Evolutionary conservation across 2,113 vertebrate species (phyloP).

Genomic region (Maylandia zebra): DNA sequence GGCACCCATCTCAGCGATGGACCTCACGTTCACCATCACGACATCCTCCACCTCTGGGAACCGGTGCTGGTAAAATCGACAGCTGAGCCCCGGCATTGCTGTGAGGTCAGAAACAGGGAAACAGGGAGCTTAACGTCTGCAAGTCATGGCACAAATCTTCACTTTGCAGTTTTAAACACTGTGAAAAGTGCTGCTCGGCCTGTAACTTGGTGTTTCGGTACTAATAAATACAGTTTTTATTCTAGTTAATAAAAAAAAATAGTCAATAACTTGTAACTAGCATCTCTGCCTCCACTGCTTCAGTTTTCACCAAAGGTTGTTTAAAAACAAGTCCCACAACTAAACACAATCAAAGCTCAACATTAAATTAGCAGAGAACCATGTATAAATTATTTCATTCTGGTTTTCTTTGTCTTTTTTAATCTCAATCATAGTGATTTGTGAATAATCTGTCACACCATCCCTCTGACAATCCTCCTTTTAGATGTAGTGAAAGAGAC

Average conservation of each 20-base stretch:
- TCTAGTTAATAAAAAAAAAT: not conserved
- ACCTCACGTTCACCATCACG: constrained; percentile 97
- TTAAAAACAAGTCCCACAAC: not conserved
- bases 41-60: constrained; percentile 98
- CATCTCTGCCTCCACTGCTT: not conserved
- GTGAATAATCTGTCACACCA: not conserved
- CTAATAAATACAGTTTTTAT: not conserved
- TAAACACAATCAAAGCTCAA: not conserved
- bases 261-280: not conserved
- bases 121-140: not conserved
- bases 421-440: not conserved
- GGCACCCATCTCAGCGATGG: constrained; percentile 98
- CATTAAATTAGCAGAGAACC: not conserved
- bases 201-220: not conserved
- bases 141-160: not conserved
- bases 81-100: constrained; percentile 95
- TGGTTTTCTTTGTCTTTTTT: not conserved
- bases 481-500: not conserved
- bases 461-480: not conserved
- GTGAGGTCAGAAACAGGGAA: not conserved
- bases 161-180: not conserved
- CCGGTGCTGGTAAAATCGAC: constrained; percentile 97
- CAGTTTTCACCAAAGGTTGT: not conserved
- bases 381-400: not conserved
- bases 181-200: not conserved